Evolutionary conservation across 2,888 invertebrate species (phyloP), one percentile per base, ranked within the genome.

Genomic region (Pammene aurita): DNA sequence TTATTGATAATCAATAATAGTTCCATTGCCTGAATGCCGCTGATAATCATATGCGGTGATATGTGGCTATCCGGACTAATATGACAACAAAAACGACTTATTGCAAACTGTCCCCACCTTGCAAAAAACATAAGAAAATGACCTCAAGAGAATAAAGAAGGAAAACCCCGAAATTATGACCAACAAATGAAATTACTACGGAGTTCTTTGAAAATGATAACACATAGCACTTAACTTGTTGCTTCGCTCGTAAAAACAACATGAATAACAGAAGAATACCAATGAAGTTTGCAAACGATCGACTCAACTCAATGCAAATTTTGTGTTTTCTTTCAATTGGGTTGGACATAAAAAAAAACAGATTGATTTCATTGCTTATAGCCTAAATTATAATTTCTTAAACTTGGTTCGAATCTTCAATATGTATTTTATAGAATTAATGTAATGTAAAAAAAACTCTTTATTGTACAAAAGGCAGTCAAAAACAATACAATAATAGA

Each of bases 1-100:
- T 74, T 75, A 76, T 77, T 76, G 75, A 75, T 71, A 78, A 80
- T 78, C 78, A 81, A 80, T 80, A 80, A 77, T 78, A 79, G 75
- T 76, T 77, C 70, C 76, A 75, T 74, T 74, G 74, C 66, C 70
- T 74, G 71, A 74, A 71, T 72, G 77, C 78, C 77, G 74, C 71
- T 77, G 79, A 80, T 79, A 78, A 76, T 79, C 72, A 73, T 73
- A 74, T 58, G 16, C 54, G 74, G 73, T 72, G 78, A 75, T 78
- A 80, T 71, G 58, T 6, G 72, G 71, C 71, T 71, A 68, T 67
- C 69, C 68, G 16, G 58, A 38, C 7, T 76, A 74, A 68, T 71
- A 67, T 75, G 75, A 72, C 80, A 74, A 78, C 52, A 54, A 41
- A 58, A 54, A 54, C 64, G 7, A n/a, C 34, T 67, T 68, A 68